Conservation (phyloP, 2,888 invertebrate genomes). For the Noctua pronuba region DNA sequence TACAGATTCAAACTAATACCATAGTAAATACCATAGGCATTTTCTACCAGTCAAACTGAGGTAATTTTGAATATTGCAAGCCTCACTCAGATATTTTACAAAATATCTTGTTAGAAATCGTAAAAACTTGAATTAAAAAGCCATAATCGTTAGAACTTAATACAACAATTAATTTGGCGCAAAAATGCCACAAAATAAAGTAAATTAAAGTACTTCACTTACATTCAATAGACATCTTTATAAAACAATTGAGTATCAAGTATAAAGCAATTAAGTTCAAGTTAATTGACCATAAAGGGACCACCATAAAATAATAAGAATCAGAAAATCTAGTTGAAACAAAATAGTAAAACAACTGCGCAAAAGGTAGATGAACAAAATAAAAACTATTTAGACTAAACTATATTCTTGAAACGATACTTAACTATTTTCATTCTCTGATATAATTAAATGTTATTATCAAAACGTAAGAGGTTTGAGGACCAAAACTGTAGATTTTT, state of each 20-base stretch:
- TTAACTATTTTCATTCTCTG: no score
- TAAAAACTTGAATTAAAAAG: constrained; percentile 1
- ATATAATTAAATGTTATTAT: no score
- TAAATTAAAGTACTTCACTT: constrained; percentile 44
- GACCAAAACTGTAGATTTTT: no score
- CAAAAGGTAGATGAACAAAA: background rate
- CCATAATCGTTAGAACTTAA: constrained; percentile 18
- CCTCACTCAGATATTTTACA: no score
- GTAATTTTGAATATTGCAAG: background rate
- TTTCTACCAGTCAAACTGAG: background rate
- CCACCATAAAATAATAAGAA: background rate
- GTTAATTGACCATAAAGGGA: constrained; percentile 62
- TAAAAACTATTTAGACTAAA: background rate
- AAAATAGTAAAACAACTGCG: background rate
- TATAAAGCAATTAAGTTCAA: constrained; percentile 65
- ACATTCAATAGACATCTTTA: constrained; percentile 59
- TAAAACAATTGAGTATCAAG: constrained; percentile 64
- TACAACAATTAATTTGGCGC: constrained; percentile 6
- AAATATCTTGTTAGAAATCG: background rate
- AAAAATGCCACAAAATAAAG: constrained; percentile 35
- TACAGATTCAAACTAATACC: background rate
- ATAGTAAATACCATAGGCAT: background rate
- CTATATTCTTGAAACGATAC: no score
- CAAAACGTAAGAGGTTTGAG: no score
- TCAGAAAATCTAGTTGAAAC: constrained; percentile 29